phyloP scores from a whole-genome alignment of 2,797 vertebrate species.

The Myiotriccus ornatus region DNA sequence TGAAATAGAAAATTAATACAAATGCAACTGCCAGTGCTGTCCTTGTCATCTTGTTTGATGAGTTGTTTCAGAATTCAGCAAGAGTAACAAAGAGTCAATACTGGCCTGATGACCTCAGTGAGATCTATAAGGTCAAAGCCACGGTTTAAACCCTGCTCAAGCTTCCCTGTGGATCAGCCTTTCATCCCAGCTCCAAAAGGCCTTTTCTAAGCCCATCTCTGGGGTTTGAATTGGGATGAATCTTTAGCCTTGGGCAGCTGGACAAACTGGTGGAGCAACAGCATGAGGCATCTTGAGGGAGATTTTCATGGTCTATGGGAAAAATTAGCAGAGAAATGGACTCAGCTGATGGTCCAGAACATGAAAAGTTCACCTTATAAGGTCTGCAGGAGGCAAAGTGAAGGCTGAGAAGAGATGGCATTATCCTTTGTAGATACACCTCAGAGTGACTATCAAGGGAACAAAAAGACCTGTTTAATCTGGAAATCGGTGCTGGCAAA shows the following conservation, averaged over 20 bases:
- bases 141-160: neutral
- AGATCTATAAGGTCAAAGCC: neutral
- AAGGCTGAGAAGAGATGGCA: neutral
- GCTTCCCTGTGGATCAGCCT: neutral
- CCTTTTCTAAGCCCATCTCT: neutral
- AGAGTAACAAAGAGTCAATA: rapidly evolving
- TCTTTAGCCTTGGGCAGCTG: neutral
- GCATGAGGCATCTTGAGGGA: neutral
- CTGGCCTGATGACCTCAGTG: neutral
- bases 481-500: neutral
- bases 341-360: neutral
- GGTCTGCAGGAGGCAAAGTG: neutral
- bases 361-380: neutral
- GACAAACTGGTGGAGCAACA: neutral
- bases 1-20: neutral
- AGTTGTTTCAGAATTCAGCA: neutral
- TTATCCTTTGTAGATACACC: neutral
- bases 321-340: neutral
- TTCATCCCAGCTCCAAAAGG: neutral
- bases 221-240: neutral
- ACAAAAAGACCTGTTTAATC: neutral
- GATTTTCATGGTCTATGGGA: neutral
- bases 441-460: neutral
- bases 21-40: neutral
- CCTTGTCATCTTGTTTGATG: neutral